phyloP scores from a whole-genome alignment of 2,888 invertebrate species.

The Drosophila ustulata region DNA sequence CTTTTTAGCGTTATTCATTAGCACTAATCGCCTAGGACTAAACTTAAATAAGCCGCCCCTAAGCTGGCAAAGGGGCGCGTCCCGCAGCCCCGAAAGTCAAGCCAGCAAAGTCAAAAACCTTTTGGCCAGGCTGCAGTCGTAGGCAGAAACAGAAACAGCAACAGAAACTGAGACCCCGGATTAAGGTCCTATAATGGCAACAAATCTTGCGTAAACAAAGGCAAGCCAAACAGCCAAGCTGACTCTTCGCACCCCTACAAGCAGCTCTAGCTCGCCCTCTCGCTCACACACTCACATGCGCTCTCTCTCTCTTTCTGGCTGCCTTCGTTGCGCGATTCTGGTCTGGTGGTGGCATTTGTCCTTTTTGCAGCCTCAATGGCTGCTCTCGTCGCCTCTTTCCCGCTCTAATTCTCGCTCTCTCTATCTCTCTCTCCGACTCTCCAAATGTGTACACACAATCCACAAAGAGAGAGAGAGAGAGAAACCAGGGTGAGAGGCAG shows the following conservation, averaged over 20 bases:
- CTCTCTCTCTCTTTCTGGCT: constrained; percentile 27
- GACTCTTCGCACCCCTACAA: constrained; percentile 57
- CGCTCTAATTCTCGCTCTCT: not conserved
- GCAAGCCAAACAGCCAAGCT: constrained; percentile 37
- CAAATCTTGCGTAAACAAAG: constrained; percentile 81
- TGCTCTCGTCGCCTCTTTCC: constrained; percentile 42
- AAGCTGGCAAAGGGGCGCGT: constrained; percentile 56
- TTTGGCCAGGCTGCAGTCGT: constrained; percentile 36
- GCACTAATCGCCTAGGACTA: constrained; percentile 68
- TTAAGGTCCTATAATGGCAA: constrained; percentile 75
- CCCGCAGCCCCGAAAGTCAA: constrained; percentile 49
- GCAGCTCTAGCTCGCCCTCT: constrained; percentile 9
- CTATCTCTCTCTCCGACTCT: constrained; percentile 50
- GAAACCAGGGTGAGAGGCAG: constrained; percentile 25
- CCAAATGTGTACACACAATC: constrained; percentile 73
- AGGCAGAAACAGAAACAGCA: constrained; percentile 48
- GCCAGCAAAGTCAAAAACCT: constrained; percentile 66
- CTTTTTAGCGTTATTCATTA: constrained; percentile 75
- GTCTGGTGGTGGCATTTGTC: constrained; percentile 64
- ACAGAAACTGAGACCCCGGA: constrained; percentile 67
- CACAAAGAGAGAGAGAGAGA: constrained; percentile 50
- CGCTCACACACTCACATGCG: constrained; percentile 14
- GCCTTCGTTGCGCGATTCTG: constrained; percentile 43
- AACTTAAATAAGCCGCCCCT: constrained; percentile 55
- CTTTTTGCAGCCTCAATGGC: constrained; percentile 76